phyloP scores from a whole-genome alignment of 2,888 invertebrate species.

The Polyommatus iphigenia region DNA sequence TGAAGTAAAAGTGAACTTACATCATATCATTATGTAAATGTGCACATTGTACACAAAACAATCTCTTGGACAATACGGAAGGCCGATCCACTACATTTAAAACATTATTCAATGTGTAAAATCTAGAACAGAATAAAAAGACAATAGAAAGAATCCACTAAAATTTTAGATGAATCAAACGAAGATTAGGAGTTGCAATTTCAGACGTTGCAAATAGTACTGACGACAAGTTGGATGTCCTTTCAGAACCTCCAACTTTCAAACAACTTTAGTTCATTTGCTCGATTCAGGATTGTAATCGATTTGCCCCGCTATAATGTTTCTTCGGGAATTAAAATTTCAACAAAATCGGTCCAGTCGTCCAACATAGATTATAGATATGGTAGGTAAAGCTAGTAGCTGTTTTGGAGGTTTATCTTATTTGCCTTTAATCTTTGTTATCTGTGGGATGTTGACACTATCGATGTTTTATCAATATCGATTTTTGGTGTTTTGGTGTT shows the following conservation, averaged over 20 bases:
- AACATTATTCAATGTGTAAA: neutral
- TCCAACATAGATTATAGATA: no score
- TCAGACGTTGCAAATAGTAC: no score
- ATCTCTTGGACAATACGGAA: constrained; percentile 25
- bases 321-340: no score
- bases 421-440: neutral
- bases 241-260: no score
- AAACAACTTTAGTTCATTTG: no score
- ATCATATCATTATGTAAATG: constrained; percentile 21
- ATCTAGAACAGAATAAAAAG: neutral
- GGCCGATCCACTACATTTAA: neutral
- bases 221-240: no score
- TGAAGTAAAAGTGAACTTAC: constrained; percentile 3
- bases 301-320: no score
- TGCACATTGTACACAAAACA: constrained; percentile 15
- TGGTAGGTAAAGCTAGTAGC: neutral
- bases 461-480: neutral
- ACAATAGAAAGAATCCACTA: no score
- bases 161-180: no score
- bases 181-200: no score
- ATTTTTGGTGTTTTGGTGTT: neutral
- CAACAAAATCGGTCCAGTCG: no score
- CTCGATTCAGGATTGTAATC: no score
- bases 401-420: neutral
- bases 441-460: neutral